phyloP scores from a whole-genome alignment of 2,113 vertebrate genomes.

The Chaetorhynchus papuensis region DNA sequence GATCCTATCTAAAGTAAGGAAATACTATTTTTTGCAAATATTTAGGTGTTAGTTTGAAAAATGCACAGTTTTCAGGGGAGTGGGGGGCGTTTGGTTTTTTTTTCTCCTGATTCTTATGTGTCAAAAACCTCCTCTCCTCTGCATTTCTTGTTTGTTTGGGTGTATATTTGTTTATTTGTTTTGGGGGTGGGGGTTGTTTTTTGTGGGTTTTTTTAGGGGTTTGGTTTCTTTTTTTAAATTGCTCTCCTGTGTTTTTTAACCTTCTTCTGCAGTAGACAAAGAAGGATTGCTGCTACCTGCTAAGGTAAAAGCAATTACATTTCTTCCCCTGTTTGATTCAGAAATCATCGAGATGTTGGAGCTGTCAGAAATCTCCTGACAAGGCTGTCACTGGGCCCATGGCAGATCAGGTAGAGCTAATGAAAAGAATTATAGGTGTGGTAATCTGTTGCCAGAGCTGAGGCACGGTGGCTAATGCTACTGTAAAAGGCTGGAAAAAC shows the following conservation, averaged over 20 bases:
- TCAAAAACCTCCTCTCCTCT: not conserved
- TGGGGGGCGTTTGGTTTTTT: rapidly evolving
- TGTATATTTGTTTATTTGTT: not conserved
- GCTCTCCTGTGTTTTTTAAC: not conserved
- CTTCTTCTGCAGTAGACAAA: not conserved
- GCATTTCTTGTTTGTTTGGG: not conserved
- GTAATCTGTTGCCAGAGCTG: not conserved
- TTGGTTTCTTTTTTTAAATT: not conserved
- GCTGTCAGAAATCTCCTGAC: slow-evolving; percentile 16
- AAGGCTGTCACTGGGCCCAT: not conserved
- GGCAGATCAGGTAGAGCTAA: not conserved
- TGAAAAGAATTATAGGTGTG: not conserved
- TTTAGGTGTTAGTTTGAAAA: not conserved
- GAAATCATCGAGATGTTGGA: not conserved
- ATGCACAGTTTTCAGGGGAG: rapidly evolving
- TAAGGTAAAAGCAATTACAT: not conserved
- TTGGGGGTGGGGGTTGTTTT: not conserved
- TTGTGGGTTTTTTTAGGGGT: rapidly evolving
- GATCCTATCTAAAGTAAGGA: not conserved
- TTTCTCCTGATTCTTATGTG: not conserved
- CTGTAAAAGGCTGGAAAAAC: not conserved
- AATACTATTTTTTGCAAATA: not conserved
- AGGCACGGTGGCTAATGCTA: not conserved
- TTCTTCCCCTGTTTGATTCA: not conserved
- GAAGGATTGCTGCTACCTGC: not conserved